Evolutionary conservation across 2,113 vertebrate genomes (phyloP), one percentile per base, ranked within the genome.

Genomic region (Halcyon malimbica): DNA sequence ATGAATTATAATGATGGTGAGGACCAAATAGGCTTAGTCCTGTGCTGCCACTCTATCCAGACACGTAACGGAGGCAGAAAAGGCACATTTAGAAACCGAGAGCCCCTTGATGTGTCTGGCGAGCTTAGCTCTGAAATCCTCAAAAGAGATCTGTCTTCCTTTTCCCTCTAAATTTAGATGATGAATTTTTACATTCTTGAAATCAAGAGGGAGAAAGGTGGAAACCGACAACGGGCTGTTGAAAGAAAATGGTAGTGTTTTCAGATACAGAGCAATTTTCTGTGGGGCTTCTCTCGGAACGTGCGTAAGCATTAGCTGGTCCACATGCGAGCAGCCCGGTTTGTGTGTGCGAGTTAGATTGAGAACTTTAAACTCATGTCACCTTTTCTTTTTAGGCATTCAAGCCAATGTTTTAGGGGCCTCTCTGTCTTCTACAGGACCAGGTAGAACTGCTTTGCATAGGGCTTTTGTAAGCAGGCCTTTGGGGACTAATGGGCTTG

Each of bases 311-410:
- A 3, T 79, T 41, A 29, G 78, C 82, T 68, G 87, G 73, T 77
- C 65, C 84, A 37, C 60, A 76, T 17, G 68, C 15, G 16, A 60
- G 86, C 78, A 44, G 69, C 85, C 71, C 51, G 74, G 20, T 82
- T 92, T 94, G 90, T 65, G 93, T 70, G 93, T 93, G 70, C 14
- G n/a, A 96, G 89, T 53, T 89, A 94, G 85, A 48, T 86, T 83
- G 90, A 95, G 89, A 97, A 78, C 76, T 83, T 94, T 94, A 96
- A 95, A 93, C 95, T 96, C 91, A 95, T 91, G 70, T 93, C 93
- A 96, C 93, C 89, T 94, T 96, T 97, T 95, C 93, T 94, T 93
- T 97, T 97, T 94, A 95, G 94, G 86, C 91, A 94, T 96, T 94
- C 92, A 95, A 97, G 95, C 89, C 94, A 97, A 12, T 92, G 94